Evolutionary conservation across 2,888 invertebrate genomes (phyloP).

Genomic region (Odiellus spinosus): DNA sequence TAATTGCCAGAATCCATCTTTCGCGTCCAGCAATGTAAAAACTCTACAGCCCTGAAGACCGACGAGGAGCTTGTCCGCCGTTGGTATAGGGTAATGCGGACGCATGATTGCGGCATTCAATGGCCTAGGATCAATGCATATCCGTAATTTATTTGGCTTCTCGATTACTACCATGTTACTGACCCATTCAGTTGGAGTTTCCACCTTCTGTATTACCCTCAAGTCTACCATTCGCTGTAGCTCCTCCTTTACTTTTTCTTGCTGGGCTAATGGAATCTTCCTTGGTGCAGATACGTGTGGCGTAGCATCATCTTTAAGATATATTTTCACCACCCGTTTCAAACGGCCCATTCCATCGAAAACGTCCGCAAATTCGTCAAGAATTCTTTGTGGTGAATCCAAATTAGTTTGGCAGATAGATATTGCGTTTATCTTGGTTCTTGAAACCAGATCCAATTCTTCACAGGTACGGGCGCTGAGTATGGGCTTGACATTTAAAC

Average conservation of each 20-base stretch:
- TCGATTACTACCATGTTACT: constrained; percentile 5
- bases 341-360: constrained; percentile 2
- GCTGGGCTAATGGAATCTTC: neutral
- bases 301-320: neutral
- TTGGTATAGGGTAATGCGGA: constrained; percentile 7
- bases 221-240: constrained; percentile 4
- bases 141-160: constrained; percentile 3
- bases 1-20: constrained; percentile 6
- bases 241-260: constrained; percentile 7
- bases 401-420: neutral
- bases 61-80: constrained; percentile 2
- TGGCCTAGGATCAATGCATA: constrained; percentile 8
- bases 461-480: neutral
- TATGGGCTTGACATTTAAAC: neutral
- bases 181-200: constrained; percentile 2
- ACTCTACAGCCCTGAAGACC: constrained; percentile 1
- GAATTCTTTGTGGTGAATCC: neutral
- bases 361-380: constrained; percentile 5
- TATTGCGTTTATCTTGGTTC: neutral
- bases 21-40: constrained; percentile 8
- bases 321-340: constrained; percentile 3
- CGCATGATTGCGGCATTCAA: constrained; percentile 5
- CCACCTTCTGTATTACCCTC: constrained; percentile 2
- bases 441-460: neutral
- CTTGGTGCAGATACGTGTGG: constrained; percentile 1